Base-by-base conservation (phyloP, 53 echinoderm and acorn worm species). In the Echinarachnius parma region DNA sequence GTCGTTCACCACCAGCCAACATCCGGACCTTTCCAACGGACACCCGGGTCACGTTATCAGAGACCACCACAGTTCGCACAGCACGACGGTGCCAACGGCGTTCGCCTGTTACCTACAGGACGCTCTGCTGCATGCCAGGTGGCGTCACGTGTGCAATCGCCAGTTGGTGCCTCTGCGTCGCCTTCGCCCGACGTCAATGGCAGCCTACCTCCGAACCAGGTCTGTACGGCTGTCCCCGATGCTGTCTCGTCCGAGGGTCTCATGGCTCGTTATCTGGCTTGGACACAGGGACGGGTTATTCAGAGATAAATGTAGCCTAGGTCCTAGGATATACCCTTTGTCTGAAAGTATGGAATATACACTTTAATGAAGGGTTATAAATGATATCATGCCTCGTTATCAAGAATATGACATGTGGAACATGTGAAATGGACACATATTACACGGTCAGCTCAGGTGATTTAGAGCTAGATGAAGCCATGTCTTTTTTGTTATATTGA, bases 141-240 rank as follows among this genome's bases (percentile, higher is more conserved):
- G 31, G 1, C 32, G 13, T 2, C 33, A 20, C 18, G 19, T 18
- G 2, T 33, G 0, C 59, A 31, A 34, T 8, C 59, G 21, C 21
- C 4, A 1, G 39, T 62, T 14, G 34, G 35, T 20, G 26, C 24
- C 24, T 62, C 60, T 62, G 28, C 42, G 10, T 18, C 66, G 16
- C 47, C 66, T n/a, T n/a, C n/a, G n/a, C n/a, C n/a, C n/a, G n/a
- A n/a, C n/a, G n/a, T n/a, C 21, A 28, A 19, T 18, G 48, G 20
- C 30, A 46, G 64, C 9, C 63, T 87, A 2, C 87, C 92, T 8
- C 92, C 87, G n/a, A 92, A 92, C 29, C 87, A 81, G 46, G 87
- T 92, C 16, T 92, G 92, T 60, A 92, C 92, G 16, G 82, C 69
- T 3, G 67, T 76, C 4, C 75, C 75, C 21, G 83, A 82, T 49